These are phyloP conservation scores for Entomyzon cyanotis DNA, from an alignment of 2,113 vertebrate genomes.

Conservation along the genomic window DNA sequence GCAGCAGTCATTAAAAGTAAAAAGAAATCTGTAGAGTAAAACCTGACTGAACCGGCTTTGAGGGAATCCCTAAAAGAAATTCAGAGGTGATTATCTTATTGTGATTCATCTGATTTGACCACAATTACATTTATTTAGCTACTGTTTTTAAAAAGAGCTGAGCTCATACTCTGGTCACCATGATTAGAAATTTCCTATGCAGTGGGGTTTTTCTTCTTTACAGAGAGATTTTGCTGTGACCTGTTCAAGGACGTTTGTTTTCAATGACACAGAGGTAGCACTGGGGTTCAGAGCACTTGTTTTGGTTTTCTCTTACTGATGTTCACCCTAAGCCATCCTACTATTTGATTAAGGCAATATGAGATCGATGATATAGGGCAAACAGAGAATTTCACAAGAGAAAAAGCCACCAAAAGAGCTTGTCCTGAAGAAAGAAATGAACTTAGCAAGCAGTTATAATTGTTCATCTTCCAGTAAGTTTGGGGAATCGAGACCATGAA, in stretches of 20 bases:
- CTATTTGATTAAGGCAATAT: not conserved
- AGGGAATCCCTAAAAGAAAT: not conserved
- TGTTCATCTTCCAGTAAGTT: constrained; percentile 4
- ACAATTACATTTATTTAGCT: not conserved
- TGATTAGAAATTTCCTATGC: not conserved
- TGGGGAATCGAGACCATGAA: not conserved
- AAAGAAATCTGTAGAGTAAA: not conserved
- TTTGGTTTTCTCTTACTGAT: not conserved
- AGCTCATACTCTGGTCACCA: not conserved
- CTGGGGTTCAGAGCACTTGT: not conserved
- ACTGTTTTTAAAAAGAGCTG: not conserved
- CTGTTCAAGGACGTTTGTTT: not conserved
- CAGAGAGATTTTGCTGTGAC: not conserved
- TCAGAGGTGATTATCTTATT: not conserved
- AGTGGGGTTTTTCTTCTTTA: not conserved
- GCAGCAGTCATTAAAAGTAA: not conserved
- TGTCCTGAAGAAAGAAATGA: not conserved
- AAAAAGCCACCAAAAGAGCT: not conserved
- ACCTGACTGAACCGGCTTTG: not conserved
- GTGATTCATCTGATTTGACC: not conserved
- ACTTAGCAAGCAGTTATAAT: not conserved
- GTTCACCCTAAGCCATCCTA: not conserved
- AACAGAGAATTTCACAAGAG: not conserved
- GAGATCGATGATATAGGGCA: not conserved
- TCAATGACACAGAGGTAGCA: not conserved